These are phyloP conservation scores for Bubo scandiacus DNA, from an alignment of 2,113 vertebrate genomes.

Conservation along the genomic window DNA sequence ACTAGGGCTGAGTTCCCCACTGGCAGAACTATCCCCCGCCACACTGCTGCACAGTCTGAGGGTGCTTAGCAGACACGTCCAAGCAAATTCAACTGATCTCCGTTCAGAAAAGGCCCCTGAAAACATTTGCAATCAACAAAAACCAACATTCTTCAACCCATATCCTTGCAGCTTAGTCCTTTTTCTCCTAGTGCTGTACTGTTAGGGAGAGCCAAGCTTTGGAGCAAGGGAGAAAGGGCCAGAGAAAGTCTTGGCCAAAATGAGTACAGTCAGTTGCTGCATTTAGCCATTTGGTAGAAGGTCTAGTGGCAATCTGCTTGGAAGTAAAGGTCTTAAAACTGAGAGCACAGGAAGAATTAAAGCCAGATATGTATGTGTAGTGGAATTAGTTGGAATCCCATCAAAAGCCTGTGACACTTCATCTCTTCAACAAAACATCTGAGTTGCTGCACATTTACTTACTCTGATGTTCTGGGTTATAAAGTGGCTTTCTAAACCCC, in stretches of 20 bases:
- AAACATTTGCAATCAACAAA: not conserved
- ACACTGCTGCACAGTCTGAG: not conserved
- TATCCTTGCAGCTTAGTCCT: not conserved
- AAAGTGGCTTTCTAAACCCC: not conserved
- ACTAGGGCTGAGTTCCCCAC: not conserved
- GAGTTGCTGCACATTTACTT: not conserved
- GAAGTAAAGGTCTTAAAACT: not conserved
- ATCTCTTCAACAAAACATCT: not conserved
- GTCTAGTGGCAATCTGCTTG: not conserved
- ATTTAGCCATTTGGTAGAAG: not conserved
- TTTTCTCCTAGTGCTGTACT: not conserved
- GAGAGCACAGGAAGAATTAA: not conserved
- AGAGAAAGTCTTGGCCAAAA: not conserved
- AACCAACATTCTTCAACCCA: not conserved
- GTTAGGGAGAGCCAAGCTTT: not conserved
- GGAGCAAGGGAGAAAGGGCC: not conserved
- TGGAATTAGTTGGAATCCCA: not conserved
- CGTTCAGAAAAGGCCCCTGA: not conserved
- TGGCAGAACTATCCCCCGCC: not conserved
- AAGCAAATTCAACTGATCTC: not conserved
- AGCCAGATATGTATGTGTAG: not conserved
- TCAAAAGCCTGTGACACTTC: not conserved
- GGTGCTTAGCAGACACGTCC: not conserved
- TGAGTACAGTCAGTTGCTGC: not conserved
- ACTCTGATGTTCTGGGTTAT: not conserved